Evolutionary conservation across 2,113 vertebrate species (phyloP), one percentile per base, ranked within the genome.

Genomic region (Poicephalus gulielmi): DNA sequence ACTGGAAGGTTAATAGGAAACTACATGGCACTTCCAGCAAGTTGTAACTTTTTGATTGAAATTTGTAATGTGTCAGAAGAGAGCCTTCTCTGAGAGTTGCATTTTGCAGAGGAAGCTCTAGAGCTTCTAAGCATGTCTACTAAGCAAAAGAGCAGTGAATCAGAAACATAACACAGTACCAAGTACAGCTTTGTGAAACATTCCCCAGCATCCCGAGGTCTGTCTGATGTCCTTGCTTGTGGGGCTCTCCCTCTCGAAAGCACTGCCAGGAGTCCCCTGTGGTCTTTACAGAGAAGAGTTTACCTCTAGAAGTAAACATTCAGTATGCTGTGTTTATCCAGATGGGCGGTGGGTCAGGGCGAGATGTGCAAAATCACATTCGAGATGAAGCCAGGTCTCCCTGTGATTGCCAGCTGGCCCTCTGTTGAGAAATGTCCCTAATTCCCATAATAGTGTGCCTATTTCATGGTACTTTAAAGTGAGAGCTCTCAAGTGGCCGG

Each of bases 391-490:
- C 60, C 1, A 0, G 11, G 30, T 85, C 37, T 93, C 66, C 46
- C 73, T 64, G 55, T 92, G 94, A 93, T 80, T 94, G 93, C 83
- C 92, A 95, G 93, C 76, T 64, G 64, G 50, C 52, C 30, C 81
- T 88, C 62, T 86, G 62, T 53, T 71, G 90, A 93, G 94, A 73
- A 79, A 52, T 86, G 86, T 79, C 94, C 77, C 83, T 92, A 75
- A 90, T 95, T 94, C 85, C 94, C 66, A 4, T 97, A 90, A 88
- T 94, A 91, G 92, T 10, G 75, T 92, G 79, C 85, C 83, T 88
- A 60, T 96, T 97, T 96, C 94, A 96, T 86, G 94, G 80, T 78
- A 1, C 68, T 96, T 96, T 95, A 76, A 20, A 89, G 92, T 19
- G 86, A 96, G 95, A 47, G 37, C 77, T 94, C 93, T 85, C 13